Conservation (phyloP, 2,113 vertebrate genomes). For the Corythoichthys haematopterus region DNA sequence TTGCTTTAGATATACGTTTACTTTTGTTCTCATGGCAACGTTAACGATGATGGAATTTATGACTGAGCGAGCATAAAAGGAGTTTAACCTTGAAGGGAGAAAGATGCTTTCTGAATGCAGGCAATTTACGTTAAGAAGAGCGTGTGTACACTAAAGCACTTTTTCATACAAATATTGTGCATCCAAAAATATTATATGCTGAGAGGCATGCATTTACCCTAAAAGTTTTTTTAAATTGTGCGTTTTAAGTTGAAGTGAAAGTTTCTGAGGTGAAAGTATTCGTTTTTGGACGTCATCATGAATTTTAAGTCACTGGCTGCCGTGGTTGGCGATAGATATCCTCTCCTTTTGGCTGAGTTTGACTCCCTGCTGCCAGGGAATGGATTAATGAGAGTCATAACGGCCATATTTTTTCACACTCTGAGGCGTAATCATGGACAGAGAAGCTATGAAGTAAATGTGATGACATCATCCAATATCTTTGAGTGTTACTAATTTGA, state of each 20-base stretch:
- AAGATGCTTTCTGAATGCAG: background rate
- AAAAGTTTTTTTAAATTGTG: no score
- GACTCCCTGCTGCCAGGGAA: no score
- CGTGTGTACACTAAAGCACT: no score
- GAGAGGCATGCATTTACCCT: background rate
- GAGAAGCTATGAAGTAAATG: background rate
- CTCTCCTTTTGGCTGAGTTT: no score
- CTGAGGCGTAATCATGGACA: background rate
- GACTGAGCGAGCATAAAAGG: background rate
- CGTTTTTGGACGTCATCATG: no score
- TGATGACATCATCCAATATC: background rate
- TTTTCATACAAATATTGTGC: background rate
- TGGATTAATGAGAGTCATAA: no score
- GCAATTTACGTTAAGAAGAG: background rate
- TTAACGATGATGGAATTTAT: background rate
- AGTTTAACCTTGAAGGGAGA: background rate
- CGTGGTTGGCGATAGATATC: no score
- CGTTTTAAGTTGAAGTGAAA: no score
- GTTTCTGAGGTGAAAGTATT: no score
- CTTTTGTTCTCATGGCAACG: background rate
- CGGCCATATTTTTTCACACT: background rate
- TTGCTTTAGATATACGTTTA: background rate
- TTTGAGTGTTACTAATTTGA: background rate
- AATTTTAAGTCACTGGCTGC: no score
- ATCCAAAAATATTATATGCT: background rate